phyloP scores from a whole-genome alignment of 2,113 vertebrate genomes.

The Sinocyclocheilus grahami region DNA sequence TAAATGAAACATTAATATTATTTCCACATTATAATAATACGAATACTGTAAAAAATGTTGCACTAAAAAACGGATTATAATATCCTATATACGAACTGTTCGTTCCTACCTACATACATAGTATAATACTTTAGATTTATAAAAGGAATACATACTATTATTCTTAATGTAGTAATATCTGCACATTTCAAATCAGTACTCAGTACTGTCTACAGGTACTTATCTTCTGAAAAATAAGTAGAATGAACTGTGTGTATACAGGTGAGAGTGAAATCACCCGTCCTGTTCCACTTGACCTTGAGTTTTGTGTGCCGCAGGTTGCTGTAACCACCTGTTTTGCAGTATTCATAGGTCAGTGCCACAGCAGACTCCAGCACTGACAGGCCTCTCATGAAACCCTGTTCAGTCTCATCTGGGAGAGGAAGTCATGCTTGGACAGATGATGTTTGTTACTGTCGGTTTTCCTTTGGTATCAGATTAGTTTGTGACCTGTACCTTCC shows the following conservation, averaged over 20 bases:
- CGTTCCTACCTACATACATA: neutral
- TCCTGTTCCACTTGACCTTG: constrained; percentile 11
- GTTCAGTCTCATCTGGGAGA: neutral
- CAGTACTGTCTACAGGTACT: neutral
- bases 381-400: neutral
- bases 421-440: neutral
- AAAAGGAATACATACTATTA: neutral
- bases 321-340: constrained; percentile 19
- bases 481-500: constrained; percentile 2
- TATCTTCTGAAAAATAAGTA: neutral
- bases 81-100: neutral
- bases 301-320: neutral
- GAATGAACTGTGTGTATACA: neutral
- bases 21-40: neutral
- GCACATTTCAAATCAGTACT: neutral
- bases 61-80: neutral
- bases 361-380: neutral
- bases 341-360: constrained; percentile 25
- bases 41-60: neutral
- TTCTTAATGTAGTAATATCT: neutral
- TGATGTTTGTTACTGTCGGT: neutral
- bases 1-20: neutral
- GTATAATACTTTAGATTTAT: neutral
- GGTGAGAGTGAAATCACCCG: neutral
- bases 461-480: neutral